Evolutionary conservation across 2,113 vertebrate species (phyloP), one percentile per base, ranked within the genome.

Genomic region (Macheiramphus alcinus): DNA sequence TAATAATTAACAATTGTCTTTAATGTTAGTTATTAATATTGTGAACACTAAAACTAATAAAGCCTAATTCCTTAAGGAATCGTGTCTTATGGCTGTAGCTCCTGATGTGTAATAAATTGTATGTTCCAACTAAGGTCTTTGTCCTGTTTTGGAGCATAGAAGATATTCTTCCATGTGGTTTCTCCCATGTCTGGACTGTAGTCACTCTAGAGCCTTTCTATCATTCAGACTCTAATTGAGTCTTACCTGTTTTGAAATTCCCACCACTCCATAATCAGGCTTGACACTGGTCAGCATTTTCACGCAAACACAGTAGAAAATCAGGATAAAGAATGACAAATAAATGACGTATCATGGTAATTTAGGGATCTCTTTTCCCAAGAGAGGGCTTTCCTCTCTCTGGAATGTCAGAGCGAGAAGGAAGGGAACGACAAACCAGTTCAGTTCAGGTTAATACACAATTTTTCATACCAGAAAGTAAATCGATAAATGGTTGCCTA

Each of bases 401-500:
- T 80, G 74, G 72, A 89, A 71, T 70, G 71, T 82, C 71, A 93
- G 80, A 4, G 18, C 14, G 4, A 89, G 88, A 86, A 94, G 48
- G 67, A 88, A 92, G 31, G 81, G 78, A 96, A 87, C 0, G 45
- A 91, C 17, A 36, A 97, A 88, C 88, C 55, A 76, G 96, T 95
- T 76, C 85, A 95, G 80, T 89, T 95, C 87, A 95, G 91, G 96
- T 96, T 97, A 97, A 98, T 97, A 85, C 58, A 75, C 80, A 90
- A 95, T 97, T 97, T 97, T 95, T 96, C 94, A 96, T 95, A 96
- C 86, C 87, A 94, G 96, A 98, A 95, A 38, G 94, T 95, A 97
- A 97, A 97, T 98, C 96, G 0, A 97, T 97, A 97, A 93, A 94
- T 97, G 90, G 94, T 86, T 96, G 93, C 94, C 95, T 94, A 88